These are phyloP conservation scores for Echinarachnius parma DNA, from an alignment of 53 echinoderm and acorn worm genomes.

Conservation along the genomic window DNA sequence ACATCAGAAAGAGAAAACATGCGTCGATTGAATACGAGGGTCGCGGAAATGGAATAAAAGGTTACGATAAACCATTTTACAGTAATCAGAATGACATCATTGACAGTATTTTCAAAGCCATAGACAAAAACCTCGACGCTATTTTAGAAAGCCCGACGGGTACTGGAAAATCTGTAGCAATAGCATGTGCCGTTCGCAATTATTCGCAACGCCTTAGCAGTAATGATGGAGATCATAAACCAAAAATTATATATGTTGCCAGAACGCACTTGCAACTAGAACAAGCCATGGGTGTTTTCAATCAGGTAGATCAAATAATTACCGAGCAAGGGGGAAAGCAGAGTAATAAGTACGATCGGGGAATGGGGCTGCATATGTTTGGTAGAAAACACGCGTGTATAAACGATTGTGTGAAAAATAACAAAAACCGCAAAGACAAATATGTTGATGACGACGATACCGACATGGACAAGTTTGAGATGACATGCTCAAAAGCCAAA, in stretches of 20 bases:
- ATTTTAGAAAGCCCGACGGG: neutral
- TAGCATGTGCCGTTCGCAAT: neutral
- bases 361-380: constrained; percentile 7
- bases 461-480: neutral
- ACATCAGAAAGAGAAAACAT: no score
- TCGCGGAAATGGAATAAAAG: no score
- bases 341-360: neutral
- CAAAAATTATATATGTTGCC: constrained; percentile 1
- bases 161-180: neutral
- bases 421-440: neutral
- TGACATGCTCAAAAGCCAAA: neutral
- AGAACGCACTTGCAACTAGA: neutral
- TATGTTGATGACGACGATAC: neutral
- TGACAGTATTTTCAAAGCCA: neutral
- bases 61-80: neutral
- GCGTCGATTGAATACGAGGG: no score
- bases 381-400: neutral
- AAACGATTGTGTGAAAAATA: neutral
- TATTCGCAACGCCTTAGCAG: neutral
- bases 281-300: neutral
- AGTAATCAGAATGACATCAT: neutral
- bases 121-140: neutral
- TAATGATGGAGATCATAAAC: no score
- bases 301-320: neutral
- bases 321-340: neutral